A percentile compares a stretch with the other conserved stretches of the same genome.
Evolutionary conservation across 53 echinoderm and acorn worm genomes (phyloP).

Genomic region (Henricia sp.): DNA sequence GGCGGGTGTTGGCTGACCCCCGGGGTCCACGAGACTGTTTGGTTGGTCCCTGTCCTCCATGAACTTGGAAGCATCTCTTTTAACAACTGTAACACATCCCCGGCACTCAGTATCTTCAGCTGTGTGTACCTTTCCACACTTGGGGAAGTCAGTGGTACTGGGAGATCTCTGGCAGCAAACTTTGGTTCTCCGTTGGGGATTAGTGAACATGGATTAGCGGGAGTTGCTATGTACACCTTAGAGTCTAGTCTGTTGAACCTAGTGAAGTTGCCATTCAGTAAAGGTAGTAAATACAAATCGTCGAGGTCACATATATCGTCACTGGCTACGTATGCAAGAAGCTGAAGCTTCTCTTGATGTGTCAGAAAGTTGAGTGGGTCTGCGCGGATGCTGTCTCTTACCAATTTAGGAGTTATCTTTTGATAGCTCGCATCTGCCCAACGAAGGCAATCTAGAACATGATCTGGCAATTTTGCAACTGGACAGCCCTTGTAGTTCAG

Average conservation of each 20-base stretch:
- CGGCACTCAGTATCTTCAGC: background rate
- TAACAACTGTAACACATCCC: slow-evolving; percentile 26
- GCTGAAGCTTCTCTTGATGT: slow-evolving; percentile 16
- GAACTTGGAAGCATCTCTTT: slow-evolving; percentile 25
- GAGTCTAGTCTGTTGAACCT: slow-evolving; percentile 5
- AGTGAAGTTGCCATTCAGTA: slow-evolving; percentile 47
- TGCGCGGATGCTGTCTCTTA: slow-evolving; percentile 37
- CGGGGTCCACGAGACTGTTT: slow-evolving; percentile 36
- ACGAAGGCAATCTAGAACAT: slow-evolving; percentile 30
- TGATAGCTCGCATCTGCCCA: background rate
- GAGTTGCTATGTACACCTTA: slow-evolving; percentile 26
- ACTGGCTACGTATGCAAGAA: slow-evolving; percentile 42
- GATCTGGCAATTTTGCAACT: slow-evolving; percentile 26
- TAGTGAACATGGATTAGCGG: slow-evolving; percentile 22
- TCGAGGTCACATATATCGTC: slow-evolving; percentile 44
- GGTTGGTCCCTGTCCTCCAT: slow-evolving; percentile 13
- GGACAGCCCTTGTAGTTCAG: slow-evolving; percentile 12
- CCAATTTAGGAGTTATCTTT: slow-evolving; percentile 39
- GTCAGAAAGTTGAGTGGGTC: slow-evolving; percentile 14
- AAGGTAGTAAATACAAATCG: slow-evolving; percentile 47
- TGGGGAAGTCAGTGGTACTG: background rate
- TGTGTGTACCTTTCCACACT: slow-evolving; percentile 11
- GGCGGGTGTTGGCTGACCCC: slow-evolving; percentile 37
- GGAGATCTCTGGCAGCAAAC: slow-evolving; percentile 32
- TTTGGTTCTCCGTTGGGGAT: slow-evolving; percentile 46